A percentile compares a stretch with the other conserved stretches of the same genome.
Evolutionary conservation across 2,888 invertebrate genomes (phyloP).

Genomic region (Cecidostiba fungosa): DNA sequence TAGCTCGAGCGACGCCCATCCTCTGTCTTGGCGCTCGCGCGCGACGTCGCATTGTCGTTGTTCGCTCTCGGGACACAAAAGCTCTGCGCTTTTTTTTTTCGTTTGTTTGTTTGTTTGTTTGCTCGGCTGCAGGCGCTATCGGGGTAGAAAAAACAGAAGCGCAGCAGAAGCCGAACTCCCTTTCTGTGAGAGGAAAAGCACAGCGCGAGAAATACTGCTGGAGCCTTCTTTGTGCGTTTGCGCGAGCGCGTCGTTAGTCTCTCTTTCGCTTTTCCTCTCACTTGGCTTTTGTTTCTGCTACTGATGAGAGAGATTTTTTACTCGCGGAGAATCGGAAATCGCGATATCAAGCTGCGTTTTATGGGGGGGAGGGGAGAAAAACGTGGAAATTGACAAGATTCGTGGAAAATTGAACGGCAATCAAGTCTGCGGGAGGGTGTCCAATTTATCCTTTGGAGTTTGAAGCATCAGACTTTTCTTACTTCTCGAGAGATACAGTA

Average conservation of each 20-base stretch:
- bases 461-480: background rate
- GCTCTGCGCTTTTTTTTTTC: conserved; percentile 22
- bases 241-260: conserved; percentile 18
- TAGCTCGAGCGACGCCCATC: conserved; percentile 51
- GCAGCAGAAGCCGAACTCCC: background rate
- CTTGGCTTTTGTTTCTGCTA: conserved; percentile 3
- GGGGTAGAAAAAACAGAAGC: conserved; percentile 16
- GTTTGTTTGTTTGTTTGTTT: conserved; percentile 30
- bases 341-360: conserved; percentile 19
- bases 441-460: conserved; percentile 35
- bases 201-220: conserved; percentile 31
- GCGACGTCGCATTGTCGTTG: conserved; percentile 37
- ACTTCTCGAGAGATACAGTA: background rate
- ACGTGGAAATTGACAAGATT: background rate
- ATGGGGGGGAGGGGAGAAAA: background rate
- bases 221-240: conserved; percentile 27
- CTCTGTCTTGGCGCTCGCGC: conserved; percentile 52
- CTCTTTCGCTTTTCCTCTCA: background rate
- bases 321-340: background rate
- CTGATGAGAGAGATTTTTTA: background rate
- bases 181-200: background rate
- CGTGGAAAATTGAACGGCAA: background rate
- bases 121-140: background rate
- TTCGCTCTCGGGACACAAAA: conserved; percentile 39
- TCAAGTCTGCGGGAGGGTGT: background rate